Evolutionary conservation across 2,113 vertebrate species (phyloP), one percentile per base, ranked within the genome.

Genomic region (Salvelinus namaycush): DNA sequence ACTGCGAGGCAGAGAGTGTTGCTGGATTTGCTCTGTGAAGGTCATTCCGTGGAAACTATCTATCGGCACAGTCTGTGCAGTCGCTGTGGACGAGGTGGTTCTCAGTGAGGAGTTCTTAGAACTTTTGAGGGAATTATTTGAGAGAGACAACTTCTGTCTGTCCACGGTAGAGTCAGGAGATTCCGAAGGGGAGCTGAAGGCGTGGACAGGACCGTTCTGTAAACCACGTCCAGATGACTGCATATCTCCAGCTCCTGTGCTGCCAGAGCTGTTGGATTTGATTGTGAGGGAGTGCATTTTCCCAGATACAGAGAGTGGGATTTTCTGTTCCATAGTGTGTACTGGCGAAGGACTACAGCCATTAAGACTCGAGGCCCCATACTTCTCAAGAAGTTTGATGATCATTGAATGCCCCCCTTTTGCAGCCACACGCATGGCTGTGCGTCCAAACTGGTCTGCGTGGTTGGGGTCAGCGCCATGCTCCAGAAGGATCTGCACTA

Each of bases 91-190:
- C 0, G 98, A 99, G 0, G 97, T 98, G 65, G 98, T 99, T 76
- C 97, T 95, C 84, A 99, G 85, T 11, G 98, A 99, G 5, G 54
- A 57, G 54, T 98, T 98, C 83, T 99, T 97, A 4, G 98, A 99
- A 82, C 97, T 99, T 87, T 98, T 98, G 26, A 98, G 91, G 44
- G 97, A 99, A 77, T 97, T 98, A 80, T 99, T 99, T 12, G 98
- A 99, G 59, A 98, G 84, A 2, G 97, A 99, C 0, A 96, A 98
- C 80, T 98, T 99, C 44, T 99, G 96, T 20, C 97, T 91, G 78
- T 99, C 97, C 22, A 96, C 97, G 0, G 98, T 99, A 0, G 98
- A 99, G 78, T 99, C 97, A 0, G 98, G 98, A 0, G 98, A 99
- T 79, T 98, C 97, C 0, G 97, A 99, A 0, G 98, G 97, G 18